Evolutionary conservation across 2,797 vertebrate species (phyloP).

Genomic region (Garrulus glandarius): DNA sequence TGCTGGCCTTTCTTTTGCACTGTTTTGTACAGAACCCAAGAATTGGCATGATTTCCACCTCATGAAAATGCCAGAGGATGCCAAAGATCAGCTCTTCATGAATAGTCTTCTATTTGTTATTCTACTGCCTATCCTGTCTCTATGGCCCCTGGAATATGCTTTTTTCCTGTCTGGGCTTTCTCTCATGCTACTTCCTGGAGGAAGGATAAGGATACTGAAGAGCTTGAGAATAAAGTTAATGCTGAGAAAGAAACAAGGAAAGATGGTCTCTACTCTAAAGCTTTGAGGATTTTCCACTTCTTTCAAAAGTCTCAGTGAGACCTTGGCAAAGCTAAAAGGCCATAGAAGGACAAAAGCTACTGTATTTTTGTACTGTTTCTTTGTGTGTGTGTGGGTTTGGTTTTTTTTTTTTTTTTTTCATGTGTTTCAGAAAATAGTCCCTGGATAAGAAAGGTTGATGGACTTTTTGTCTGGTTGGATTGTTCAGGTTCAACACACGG

Average conservation of each 20-base stretch:
- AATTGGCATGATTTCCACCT: background rate
- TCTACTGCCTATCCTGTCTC: background rate
- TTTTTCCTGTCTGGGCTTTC: background rate
- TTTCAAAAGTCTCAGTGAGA: background rate
- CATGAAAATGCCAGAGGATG: background rate
- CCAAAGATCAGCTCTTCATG: background rate
- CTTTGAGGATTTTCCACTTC: background rate
- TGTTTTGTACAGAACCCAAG: background rate
- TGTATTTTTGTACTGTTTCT: background rate
- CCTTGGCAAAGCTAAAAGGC: background rate
- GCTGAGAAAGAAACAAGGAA: background rate
- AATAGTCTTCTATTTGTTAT: background rate
- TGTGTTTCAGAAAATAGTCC: background rate
- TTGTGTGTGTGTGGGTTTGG: no score
- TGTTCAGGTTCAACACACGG: background rate
- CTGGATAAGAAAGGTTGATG: background rate
- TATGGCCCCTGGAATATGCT: accelerated
- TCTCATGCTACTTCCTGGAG: background rate
- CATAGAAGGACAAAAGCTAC: background rate
- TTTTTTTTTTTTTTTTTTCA: background rate
- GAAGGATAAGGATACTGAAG: background rate
- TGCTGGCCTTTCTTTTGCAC: background rate
- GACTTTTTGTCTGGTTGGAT: background rate
- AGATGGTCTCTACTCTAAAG: background rate
- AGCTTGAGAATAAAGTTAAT: background rate